Conservation (phyloP, 64 coral and sea anemone species). For the Montipora sp. region DNA sequence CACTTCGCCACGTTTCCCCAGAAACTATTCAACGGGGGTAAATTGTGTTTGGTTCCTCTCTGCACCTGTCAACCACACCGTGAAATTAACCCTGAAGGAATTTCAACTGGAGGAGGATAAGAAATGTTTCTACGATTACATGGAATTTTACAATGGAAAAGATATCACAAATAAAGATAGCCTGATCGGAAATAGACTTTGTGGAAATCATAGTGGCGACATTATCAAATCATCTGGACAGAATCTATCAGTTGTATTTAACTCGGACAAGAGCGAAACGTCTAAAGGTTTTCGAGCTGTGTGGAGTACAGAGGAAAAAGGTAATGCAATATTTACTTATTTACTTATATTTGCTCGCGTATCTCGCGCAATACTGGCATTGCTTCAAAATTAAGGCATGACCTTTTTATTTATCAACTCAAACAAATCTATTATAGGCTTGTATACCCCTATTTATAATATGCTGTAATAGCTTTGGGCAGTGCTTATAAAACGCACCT, state of each 20-base stretch:
- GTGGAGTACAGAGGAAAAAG: slow-evolving; percentile 21
- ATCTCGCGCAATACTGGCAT: too few species aligned
- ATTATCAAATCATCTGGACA: slow-evolving; percentile 61
- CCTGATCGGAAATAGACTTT: neutral
- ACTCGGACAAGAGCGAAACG: slow-evolving; percentile 62
- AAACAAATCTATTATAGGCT: too few species aligned
- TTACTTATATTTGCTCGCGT: neutral
- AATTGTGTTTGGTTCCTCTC: slow-evolving; percentile 55
- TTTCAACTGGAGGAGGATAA: slow-evolving; percentile 84
- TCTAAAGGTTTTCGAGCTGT: slow-evolving; percentile 66
- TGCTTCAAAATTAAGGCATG: too few species aligned
- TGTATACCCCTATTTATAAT: too few species aligned
- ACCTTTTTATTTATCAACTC: too few species aligned
- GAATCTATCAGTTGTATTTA: slow-evolving; percentile 60
- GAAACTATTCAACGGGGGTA: slow-evolving; percentile 38
- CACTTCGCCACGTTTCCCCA: slow-evolving; percentile 44
- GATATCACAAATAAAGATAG: neutral
- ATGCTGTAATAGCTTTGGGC: too few species aligned
- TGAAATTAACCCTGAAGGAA: slow-evolving; percentile 50
- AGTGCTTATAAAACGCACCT: too few species aligned
- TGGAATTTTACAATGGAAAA: slow-evolving; percentile 76
- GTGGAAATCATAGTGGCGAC: neutral
- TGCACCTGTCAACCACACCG: slow-evolving; percentile 63
- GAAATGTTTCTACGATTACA: slow-evolving; percentile 92
- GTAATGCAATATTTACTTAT: neutral